Evolutionary conservation across 2,113 vertebrate genomes (phyloP), one percentile per base, ranked within the genome.

Genomic region (Dasyornis broadbenti): DNA sequence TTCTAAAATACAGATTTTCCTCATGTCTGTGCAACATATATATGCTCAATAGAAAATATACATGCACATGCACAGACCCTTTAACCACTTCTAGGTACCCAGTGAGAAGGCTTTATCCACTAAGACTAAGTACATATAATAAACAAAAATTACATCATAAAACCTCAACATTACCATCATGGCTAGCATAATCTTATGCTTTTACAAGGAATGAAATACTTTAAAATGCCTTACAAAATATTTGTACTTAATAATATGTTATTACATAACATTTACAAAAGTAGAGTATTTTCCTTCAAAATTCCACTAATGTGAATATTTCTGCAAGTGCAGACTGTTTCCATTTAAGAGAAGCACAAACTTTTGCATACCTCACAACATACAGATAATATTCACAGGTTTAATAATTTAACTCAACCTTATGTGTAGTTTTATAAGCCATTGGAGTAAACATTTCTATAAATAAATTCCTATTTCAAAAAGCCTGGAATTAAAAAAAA

Each of bases 401-500:
- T 60, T 82, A 77, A 75, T 26, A 92, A 52, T 61, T 49, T 44
- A 47, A 42, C 22, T 61, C 44, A 90, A 64, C 16, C 4, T 82
- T 27, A 60, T 0, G 1, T 13, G 59, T 2, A 47, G 37, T 45
- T 89, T 86, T 66, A 78, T 47, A 82, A 82, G 35, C n/a, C 11
- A 61, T 0, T 49, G 23, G 12, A 75, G 11, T 23, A 40, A 97
- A 68, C 33, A 57, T 31, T 31, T 50, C 40, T 21, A 78, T 30
- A 83, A 86, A 35, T 49, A 50, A 78, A 80, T 84, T 92, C 45
- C 37, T 66, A 28, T 6, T 89, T 11, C 70, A 40, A 88, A 90
- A 88, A 78, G 12, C 9, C 20, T 42, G 6, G 12, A 92, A 89
- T 79, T 64, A 54, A 53, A 65, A 65, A 69, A 66, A 66, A 65